Evolutionary conservation across 2,113 vertebrate genomes (phyloP), one percentile per base, ranked within the genome.

Genomic region (Colinus virginianus): DNA sequence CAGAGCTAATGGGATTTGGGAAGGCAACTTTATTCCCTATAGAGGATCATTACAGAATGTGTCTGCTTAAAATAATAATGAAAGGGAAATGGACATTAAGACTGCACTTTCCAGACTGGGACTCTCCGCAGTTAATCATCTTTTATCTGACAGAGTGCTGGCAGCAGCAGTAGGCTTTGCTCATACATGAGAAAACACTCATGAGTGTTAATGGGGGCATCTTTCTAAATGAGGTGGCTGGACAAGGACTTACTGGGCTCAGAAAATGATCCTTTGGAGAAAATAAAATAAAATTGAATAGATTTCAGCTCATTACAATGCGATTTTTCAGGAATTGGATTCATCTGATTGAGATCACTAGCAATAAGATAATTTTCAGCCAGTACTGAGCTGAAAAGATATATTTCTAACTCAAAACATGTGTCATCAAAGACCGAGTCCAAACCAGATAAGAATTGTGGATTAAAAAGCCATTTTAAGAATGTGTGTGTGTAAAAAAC

Each of bases 391-490:
- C 34, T 81, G 84, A 53, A 56, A 17, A 38, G 16, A 48, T 16
- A 5, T 34, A 30, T 71, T 59, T 46, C 38, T 86, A 90, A 40
- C 26, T 78, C 68, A 90, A 91, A 96, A 74, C 72, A 83, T 81
- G 71, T 11, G 3, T 88, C 83, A 84, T 48, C 78, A 36, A 93
- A 84, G 70, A 68, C 40, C 32, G 55, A 90, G 20, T 66, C 56
- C 77, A 72, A 84, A 63, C 21, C 84, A 88, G 77, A 90, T 72
- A 20, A 84, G 43, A 88, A 78, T 28, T 76, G 45, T 53, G 58
- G 48, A 81, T 82, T 81, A 64, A 85, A 93, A 84, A 69, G 36
- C 76, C 25, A 74, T 78, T 93, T 93, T 87, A 53, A 62, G 84
- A 71, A 84, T 36, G n/a, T 43, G 4, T 26, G 10, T 56, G 16